Percentiles rank a stretch among this genome's conserved stretches.
Evolutionary conservation across 2,888 invertebrate species (phyloP).

Genomic region (Dorcus parallelipipedus): DNA sequence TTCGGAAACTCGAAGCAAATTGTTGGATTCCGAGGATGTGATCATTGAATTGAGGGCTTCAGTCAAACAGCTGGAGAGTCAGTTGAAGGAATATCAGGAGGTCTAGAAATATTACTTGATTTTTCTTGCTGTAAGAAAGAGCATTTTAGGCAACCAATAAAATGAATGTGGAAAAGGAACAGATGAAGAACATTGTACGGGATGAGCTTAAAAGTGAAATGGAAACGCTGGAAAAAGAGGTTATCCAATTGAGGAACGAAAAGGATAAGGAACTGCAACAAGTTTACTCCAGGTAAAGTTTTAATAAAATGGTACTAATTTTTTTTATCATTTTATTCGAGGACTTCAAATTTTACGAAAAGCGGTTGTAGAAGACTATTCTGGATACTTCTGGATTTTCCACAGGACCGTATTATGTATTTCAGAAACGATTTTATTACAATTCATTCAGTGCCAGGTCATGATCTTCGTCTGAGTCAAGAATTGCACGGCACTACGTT

Average conservation of each 20-base stretch:
- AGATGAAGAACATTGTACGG: slow-evolving; percentile 58
- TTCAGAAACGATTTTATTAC: too few species aligned
- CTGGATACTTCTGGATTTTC: too few species aligned
- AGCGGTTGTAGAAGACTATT: too few species aligned
- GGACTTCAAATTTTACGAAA: too few species aligned
- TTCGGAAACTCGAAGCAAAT: slow-evolving; percentile 62
- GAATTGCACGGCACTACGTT: too few species aligned
- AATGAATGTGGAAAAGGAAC: slow-evolving; percentile 55
- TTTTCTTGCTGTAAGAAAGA: slow-evolving; percentile 11
- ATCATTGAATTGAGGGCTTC: slow-evolving; percentile 57
- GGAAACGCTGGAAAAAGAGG: slow-evolving; percentile 59
- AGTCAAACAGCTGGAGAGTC: slow-evolving; percentile 63
- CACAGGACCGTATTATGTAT: too few species aligned
- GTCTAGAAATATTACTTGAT: background rate
- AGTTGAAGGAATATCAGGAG: slow-evolving; percentile 47
- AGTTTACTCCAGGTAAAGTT: slow-evolving; percentile 68
- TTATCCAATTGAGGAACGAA: slow-evolving; percentile 55
- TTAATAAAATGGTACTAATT: too few species aligned
- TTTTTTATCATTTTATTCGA: too few species aligned
- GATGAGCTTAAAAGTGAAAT: slow-evolving; percentile 63
- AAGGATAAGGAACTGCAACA: slow-evolving; percentile 75
- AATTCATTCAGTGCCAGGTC: too few species aligned
- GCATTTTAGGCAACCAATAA: slow-evolving; percentile 49
- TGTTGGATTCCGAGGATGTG: slow-evolving; percentile 64
- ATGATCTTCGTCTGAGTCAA: too few species aligned